phyloP scores from a whole-genome alignment of 2,888 invertebrate species.

The Mesorhabditis sp. region DNA sequence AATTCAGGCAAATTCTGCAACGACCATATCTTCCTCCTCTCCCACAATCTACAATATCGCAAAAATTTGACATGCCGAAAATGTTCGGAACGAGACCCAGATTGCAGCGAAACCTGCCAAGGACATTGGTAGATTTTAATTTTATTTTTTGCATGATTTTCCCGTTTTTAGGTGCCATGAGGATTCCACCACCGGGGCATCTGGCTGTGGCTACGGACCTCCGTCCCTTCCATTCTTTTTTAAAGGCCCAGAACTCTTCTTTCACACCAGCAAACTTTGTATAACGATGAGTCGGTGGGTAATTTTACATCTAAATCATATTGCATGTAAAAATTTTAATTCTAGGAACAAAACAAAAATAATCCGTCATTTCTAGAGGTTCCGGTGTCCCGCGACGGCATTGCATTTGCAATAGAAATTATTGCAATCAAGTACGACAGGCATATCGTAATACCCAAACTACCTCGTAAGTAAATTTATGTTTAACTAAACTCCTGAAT shows the following conservation, averaged over 20 bases:
- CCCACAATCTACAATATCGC: slow-evolving; percentile 13
- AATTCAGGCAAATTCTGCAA: slow-evolving; percentile 50
- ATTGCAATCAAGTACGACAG: slow-evolving; percentile 25
- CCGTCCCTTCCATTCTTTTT: slow-evolving; percentile 54
- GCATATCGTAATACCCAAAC: slow-evolving; percentile 1
- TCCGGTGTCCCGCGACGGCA: slow-evolving; percentile 41
- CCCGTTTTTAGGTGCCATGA: slow-evolving; percentile 46
- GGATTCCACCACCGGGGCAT: slow-evolving; percentile 44
- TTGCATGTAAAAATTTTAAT: too few species aligned
- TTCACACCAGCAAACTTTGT: slow-evolving; percentile 44
- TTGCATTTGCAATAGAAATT: slow-evolving; percentile 48
- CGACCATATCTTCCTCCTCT: slow-evolving; percentile 42
- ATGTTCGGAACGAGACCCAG: slow-evolving; percentile 50
- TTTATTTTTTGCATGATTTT: not conserved
- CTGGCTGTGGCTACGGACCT: slow-evolving; percentile 55
- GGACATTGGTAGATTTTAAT: slow-evolving; percentile 33
- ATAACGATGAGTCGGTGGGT: slow-evolving; percentile 47
- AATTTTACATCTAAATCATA: not conserved
- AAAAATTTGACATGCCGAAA: slow-evolving; percentile 47
- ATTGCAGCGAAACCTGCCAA: slow-evolving; percentile 49
- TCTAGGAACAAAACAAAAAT: too few species aligned
- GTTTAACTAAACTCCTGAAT: not conserved
- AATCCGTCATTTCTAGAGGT: slow-evolving; percentile 24
- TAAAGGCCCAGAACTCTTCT: slow-evolving; percentile 46
- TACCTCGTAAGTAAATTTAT: not conserved